A percentile compares a stretch with the other conserved stretches of the same genome.
Evolutionary conservation across 2,113 vertebrate species (phyloP).

Genomic region (Grantiella picta): DNA sequence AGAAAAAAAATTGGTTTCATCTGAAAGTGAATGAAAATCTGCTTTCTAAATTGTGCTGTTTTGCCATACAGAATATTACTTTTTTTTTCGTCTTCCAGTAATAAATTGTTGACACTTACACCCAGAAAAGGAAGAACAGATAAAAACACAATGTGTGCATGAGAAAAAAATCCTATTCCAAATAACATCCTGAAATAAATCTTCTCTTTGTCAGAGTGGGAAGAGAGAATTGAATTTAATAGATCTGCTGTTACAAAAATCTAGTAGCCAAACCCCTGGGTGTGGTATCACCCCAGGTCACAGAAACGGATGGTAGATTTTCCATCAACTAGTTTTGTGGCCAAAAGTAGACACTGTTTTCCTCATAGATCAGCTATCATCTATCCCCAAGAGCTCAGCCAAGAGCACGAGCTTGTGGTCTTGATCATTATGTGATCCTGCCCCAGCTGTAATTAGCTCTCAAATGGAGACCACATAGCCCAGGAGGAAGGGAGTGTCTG

Average conservation of each 20-base stretch:
- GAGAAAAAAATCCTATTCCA: not conserved
- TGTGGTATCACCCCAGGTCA: not conserved
- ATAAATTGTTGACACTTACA: not conserved
- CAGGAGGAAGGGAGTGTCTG: not conserved
- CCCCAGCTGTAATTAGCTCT: not conserved
- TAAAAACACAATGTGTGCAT: not conserved
- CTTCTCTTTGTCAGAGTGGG: not conserved
- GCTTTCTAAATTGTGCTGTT: not conserved
- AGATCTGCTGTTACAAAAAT: not conserved
- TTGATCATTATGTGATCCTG: not conserved
- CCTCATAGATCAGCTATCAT: not conserved
- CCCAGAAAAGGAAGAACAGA: not conserved
- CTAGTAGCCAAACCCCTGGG: not conserved
- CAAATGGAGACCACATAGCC: not conserved
- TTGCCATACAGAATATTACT: not conserved
- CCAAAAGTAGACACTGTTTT: not conserved
- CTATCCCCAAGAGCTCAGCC: not conserved
- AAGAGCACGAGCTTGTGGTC: not conserved
- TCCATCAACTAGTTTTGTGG: not conserved
- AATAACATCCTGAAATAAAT: not conserved
- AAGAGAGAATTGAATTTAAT: not conserved
- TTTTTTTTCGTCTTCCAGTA: not conserved
- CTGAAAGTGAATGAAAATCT: not conserved
- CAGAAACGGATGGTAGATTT: not conserved
- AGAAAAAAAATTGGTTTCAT: not conserved